Percentiles rank a stretch among this genome's conserved stretches.
phyloP scores from a whole-genome alignment of 1,140 invertebrate genomes.

The Parapsyche elsis region DNA sequence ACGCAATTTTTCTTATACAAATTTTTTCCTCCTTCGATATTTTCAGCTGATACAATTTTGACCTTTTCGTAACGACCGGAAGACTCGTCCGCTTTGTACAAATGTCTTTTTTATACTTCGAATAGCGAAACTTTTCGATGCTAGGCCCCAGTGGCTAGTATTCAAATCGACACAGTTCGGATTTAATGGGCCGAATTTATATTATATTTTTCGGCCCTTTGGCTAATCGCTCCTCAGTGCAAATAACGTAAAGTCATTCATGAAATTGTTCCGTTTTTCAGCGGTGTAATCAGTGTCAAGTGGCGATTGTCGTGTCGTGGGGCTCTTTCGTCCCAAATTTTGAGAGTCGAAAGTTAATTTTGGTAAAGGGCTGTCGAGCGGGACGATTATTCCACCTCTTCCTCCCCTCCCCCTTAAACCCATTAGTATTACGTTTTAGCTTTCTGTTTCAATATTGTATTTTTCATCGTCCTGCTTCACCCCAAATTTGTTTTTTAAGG shows the following conservation, averaged over 20 bases:
- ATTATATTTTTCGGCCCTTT: no score
- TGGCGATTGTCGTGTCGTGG: background rate
- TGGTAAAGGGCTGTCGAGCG: background rate
- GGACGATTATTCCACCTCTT: background rate
- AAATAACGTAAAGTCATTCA: background rate
- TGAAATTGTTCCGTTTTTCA: background rate
- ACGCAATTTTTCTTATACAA: constrained; percentile 8
- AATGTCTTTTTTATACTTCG: no score
- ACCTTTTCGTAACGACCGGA: background rate
- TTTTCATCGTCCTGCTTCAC: constrained; percentile 10
- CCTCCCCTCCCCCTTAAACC: background rate
- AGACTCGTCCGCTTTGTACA: background rate
- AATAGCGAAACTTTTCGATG: no score
- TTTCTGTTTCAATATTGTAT: constrained; percentile 13
- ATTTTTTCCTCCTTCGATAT: background rate
- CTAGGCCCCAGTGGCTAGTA: no score
- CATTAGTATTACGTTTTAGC: background rate
- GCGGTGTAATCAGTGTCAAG: background rate
- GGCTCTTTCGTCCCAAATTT: background rate
- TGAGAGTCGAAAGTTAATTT: background rate
- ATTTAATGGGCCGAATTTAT: no score
- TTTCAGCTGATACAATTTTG: background rate
- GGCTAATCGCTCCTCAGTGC: no score
- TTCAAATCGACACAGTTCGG: no score
- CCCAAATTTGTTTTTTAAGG: background rate